These are phyloP conservation scores for Lagria hirta DNA, from an alignment of 2,888 invertebrate species.

Conservation along the genomic window DNA sequence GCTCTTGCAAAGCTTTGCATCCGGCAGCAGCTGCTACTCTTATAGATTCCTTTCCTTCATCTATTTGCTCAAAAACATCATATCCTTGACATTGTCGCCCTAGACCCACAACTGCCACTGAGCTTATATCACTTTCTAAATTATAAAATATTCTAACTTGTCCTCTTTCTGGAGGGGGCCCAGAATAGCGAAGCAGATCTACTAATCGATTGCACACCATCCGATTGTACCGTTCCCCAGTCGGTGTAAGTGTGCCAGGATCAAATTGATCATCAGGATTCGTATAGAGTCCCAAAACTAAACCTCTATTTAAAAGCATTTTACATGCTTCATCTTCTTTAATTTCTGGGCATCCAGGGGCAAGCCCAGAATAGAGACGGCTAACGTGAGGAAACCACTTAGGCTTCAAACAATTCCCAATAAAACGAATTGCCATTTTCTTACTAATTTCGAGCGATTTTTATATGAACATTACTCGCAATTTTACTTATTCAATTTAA, in stretches of 20 bases:
- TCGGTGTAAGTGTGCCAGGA: slow-evolving; percentile 63
- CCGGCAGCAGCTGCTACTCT: slow-evolving; percentile 68
- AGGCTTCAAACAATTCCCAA: slow-evolving; percentile 8
- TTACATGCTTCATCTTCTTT: slow-evolving; percentile 41
- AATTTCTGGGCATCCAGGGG: slow-evolving; percentile 9
- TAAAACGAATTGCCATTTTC: slow-evolving; percentile 19
- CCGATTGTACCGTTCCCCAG: slow-evolving; percentile 62
- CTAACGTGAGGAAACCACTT: slow-evolving; percentile 5
- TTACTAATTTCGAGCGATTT: slow-evolving; percentile 2
- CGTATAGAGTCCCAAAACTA: slow-evolving; percentile 65
- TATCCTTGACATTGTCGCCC: slow-evolving; percentile 69
- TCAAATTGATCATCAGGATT: slow-evolving; percentile 58
- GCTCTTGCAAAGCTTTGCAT: slow-evolving; percentile 58
- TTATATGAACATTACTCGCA: slow-evolving; percentile 26
- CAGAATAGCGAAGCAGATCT: slow-evolving; percentile 52
- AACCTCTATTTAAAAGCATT: slow-evolving; percentile 51
- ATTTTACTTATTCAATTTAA: too few relatives aligned
- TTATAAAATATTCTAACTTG: slow-evolving; percentile 66
- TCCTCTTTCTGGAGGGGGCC: slow-evolving; percentile 58
- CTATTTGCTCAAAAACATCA: slow-evolving; percentile 68
- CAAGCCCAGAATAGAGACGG: not conserved
- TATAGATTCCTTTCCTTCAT: slow-evolving; percentile 75
- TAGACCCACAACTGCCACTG: slow-evolving; percentile 73
- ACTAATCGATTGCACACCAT: slow-evolving; percentile 59
- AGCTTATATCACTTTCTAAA: slow-evolving; percentile 63